These are phyloP conservation scores for Heliornis fulica DNA, from an alignment of 2,113 vertebrate genomes.

Conservation along the genomic window DNA sequence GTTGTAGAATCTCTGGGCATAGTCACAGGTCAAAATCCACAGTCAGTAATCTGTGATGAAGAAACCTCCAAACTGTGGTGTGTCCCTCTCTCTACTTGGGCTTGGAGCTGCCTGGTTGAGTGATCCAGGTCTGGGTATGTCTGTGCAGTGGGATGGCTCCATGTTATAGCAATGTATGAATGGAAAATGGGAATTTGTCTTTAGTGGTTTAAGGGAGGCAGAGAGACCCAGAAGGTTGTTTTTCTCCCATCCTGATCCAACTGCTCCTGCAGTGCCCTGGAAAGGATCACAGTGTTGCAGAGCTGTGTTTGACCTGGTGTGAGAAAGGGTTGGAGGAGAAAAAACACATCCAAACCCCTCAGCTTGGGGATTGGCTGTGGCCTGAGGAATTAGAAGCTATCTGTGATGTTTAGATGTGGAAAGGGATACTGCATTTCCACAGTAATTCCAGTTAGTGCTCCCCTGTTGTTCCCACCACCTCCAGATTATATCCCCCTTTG, in stretches of 20 bases:
- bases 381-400: conserved; percentile 1
- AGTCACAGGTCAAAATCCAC: not conserved
- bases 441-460: conserved; percentile 53
- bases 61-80: not conserved
- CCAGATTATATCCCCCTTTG: conserved; percentile 71
- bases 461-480: conserved; percentile 19
- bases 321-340: not conserved
- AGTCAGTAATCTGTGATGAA: not conserved
- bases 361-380: not conserved
- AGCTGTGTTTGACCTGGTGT: accelerated
- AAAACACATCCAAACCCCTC: not conserved
- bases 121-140: accelerated
- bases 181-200: not conserved
- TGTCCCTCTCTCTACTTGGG: not conserved
- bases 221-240: not conserved
- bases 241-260: accelerated
- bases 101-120: not conserved
- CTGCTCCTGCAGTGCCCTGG: not conserved
- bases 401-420: conserved; percentile 69
- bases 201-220: not conserved
- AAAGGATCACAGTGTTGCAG: accelerated
- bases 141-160: accelerated
- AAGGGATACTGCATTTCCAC: conserved; percentile 71
- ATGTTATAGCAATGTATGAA: not conserved
- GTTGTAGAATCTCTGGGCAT: not conserved